Evolutionary conservation across 2,113 vertebrate genomes (phyloP).

Genomic region (Sinocyclocheilus rhinocerous): DNA sequence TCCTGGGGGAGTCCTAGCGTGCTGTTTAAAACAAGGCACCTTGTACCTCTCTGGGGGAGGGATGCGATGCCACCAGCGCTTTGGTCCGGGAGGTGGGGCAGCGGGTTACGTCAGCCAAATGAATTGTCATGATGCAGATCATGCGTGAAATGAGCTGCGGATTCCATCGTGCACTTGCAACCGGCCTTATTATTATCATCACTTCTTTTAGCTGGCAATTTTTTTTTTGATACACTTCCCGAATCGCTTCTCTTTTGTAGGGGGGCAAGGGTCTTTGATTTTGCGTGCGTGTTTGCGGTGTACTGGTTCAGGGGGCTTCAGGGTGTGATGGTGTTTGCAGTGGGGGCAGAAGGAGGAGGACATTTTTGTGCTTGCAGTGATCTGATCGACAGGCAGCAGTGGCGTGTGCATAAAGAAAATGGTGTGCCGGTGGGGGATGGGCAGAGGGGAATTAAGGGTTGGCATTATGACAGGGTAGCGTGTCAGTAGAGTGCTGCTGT

Average conservation of each 20-base stretch:
- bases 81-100: slow-evolving; percentile 49
- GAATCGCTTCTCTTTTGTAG: slow-evolving; percentile 47
- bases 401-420: slow-evolving; percentile 69
- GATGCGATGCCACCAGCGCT: slow-evolving; percentile 47
- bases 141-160: slow-evolving; percentile 73
- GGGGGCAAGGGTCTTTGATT: slow-evolving; percentile 20
- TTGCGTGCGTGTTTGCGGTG: background rate
- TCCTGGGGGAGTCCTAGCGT: slow-evolving; percentile 32
- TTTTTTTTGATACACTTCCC: slow-evolving; percentile 51
- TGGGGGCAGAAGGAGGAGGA: slow-evolving; percentile 57
- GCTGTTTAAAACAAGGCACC: slow-evolving; percentile 16
- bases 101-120: slow-evolving; percentile 72
- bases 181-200: slow-evolving; percentile 60
- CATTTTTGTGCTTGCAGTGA: slow-evolving; percentile 68
- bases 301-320: slow-evolving; percentile 12
- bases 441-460: slow-evolving; percentile 73
- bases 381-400: slow-evolving; percentile 71
- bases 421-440: slow-evolving; percentile 67
- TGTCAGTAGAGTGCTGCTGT: slow-evolving; percentile 66
- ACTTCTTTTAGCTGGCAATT: slow-evolving; percentile 56
- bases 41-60: slow-evolving; percentile 31
- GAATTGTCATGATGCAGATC: slow-evolving; percentile 70
- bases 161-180: slow-evolving; percentile 65
- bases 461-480: slow-evolving; percentile 72
- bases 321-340: slow-evolving; percentile 43